phyloP scores from a whole-genome alignment of 2,797 vertebrate species.

The Peromyscus aztecus region DNA sequence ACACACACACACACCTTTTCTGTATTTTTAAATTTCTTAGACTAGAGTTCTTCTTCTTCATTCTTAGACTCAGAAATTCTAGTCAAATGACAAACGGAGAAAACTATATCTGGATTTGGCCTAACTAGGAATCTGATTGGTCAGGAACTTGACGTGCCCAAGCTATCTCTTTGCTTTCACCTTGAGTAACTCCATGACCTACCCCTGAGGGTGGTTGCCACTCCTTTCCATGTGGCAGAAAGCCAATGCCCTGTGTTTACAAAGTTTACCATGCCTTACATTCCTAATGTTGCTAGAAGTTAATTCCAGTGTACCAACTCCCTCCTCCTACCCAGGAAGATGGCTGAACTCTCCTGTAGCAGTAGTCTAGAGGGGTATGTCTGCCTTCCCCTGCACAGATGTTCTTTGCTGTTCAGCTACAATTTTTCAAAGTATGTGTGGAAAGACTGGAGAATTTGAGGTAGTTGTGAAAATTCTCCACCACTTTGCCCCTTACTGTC shows the following conservation, averaged over 20 bases:
- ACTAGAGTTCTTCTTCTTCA: neutral
- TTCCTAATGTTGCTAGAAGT: neutral
- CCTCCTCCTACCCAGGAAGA: neutral
- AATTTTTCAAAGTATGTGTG: neutral
- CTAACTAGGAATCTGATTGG: neutral
- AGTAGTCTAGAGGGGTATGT: neutral
- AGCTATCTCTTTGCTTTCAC: neutral
- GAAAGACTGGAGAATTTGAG: neutral
- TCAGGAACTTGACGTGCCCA: neutral
- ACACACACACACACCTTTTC: neutral
- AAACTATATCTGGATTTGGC: neutral
- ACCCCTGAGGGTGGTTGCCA: neutral
- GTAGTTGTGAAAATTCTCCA: neutral
- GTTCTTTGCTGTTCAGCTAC: neutral
- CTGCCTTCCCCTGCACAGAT: neutral
- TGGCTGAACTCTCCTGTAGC: neutral
- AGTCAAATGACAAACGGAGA: neutral
- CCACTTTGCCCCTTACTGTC: too few relatives aligned
- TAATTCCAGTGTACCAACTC: neutral
- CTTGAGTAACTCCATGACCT: neutral
- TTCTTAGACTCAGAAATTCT: slow-evolving; percentile 40
- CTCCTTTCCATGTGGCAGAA: neutral
- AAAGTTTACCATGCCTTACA: slow-evolving; percentile 9
- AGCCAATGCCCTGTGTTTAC: neutral
- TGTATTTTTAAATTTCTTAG: neutral